Conservation (phyloP, 2,113 vertebrate species). For the Crotalus helleri region DNA sequence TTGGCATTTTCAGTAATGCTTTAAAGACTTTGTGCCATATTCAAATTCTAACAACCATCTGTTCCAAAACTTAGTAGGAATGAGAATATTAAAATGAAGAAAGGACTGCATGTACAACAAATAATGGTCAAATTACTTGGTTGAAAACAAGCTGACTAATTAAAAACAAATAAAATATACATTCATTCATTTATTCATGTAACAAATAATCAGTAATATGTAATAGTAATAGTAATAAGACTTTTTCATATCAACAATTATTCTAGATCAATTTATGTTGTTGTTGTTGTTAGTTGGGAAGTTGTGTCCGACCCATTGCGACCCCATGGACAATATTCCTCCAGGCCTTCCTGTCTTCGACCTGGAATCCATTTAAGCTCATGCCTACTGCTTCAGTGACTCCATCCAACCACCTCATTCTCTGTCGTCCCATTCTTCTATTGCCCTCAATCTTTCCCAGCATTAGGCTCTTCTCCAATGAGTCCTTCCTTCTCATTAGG, state of each 20-base stretch:
- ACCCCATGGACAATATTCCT: no score
- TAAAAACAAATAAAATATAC: neutral
- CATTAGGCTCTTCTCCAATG: no score
- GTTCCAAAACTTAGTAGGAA: neutral
- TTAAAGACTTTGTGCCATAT: neutral
- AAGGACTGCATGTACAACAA: neutral
- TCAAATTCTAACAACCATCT: neutral
- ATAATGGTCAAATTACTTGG: neutral
- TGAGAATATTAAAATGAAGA: neutral
- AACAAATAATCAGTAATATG: neutral
- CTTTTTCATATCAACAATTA: neutral
- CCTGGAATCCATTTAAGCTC: no score
- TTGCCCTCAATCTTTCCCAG: no score
- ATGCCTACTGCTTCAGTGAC: no score
- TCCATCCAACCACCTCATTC: no score
- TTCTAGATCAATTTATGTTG: neutral
- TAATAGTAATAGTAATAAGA: neutral
- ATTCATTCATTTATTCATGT: neutral
- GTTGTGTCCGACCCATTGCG: no score
- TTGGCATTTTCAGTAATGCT: neutral
- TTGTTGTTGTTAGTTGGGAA: no score
- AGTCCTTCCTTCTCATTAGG: no score
- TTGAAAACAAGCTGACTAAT: neutral
- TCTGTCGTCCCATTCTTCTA: no score
- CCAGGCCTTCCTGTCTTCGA: no score